A percentile compares a stretch with the other conserved stretches of the same genome.
These are phyloP conservation scores for Odontamblyopus lacepedii DNA, from an alignment of 2,797 vertebrate genomes.

Conservation along the genomic window DNA sequence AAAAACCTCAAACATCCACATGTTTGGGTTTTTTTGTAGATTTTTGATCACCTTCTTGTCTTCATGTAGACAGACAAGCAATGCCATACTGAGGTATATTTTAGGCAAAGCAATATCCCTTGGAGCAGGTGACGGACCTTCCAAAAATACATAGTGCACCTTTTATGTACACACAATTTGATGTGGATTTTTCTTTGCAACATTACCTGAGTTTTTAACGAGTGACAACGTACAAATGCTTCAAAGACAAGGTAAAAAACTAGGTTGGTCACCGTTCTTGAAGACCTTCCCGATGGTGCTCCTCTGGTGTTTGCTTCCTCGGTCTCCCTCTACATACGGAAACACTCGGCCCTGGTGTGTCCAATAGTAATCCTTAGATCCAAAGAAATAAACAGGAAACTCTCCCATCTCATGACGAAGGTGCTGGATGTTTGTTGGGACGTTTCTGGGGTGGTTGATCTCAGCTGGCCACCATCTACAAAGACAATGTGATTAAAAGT, in stretches of 20 bases:
- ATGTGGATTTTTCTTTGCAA: neutral
- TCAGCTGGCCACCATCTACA: constrained; percentile 98
- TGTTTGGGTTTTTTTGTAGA: too few relatives aligned
- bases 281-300: constrained; percentile 95
- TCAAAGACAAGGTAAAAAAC: neutral
- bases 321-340: constrained; percentile 97
- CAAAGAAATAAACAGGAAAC: constrained; percentile 98
- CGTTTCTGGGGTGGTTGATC: constrained; percentile 92
- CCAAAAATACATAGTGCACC: neutral
- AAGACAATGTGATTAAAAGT: neutral
- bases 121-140: too few relatives aligned
- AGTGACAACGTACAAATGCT: too few relatives aligned
- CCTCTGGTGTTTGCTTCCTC: constrained; percentile 90
- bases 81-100: too few relatives aligned
- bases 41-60: too few relatives aligned
- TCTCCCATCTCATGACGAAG: constrained; percentile 96
- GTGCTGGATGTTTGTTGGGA: constrained; percentile 98
- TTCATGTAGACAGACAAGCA: too few relatives aligned
- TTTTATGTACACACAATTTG: neutral
- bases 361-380: constrained; percentile 99
- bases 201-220: neutral
- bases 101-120: too few relatives aligned
- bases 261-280: constrained; percentile 85
- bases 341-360: constrained; percentile 97
- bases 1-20: too few relatives aligned